Evolutionary conservation across 2,113 vertebrate genomes (phyloP).

Genomic region (Oceanodroma tethys): DNA sequence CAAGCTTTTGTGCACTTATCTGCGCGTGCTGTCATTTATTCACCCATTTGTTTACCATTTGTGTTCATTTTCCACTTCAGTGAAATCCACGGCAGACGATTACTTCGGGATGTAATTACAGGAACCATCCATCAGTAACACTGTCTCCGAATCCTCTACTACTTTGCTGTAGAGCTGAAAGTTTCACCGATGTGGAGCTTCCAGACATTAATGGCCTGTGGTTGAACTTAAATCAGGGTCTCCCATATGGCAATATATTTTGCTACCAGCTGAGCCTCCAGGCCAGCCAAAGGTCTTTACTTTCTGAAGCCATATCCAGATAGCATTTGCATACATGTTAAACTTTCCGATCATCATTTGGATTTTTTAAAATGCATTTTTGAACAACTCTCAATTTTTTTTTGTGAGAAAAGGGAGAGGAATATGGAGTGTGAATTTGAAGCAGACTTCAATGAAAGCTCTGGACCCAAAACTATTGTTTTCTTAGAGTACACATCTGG

Average conservation of each 20-base stretch:
- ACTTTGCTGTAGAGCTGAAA: neutral
- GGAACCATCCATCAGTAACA: neutral
- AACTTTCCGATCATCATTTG: neutral
- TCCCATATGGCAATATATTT: neutral
- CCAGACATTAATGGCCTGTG: neutral
- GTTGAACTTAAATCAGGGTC: neutral
- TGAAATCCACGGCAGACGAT: neutral
- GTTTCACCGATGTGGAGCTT: neutral
- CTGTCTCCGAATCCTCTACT: neutral
- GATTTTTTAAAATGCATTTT: neutral
- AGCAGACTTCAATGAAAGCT: slow-evolving; percentile 51
- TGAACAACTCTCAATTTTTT: neutral
- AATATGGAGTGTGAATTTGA: slow-evolving; percentile 21
- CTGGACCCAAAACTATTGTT: slow-evolving; percentile 23
- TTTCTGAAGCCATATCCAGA: neutral
- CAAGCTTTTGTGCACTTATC: neutral
- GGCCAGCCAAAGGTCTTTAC: slow-evolving; percentile 62
- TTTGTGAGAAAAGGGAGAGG: slow-evolving; percentile 25
- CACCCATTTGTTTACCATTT: neutral
- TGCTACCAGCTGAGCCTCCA: slow-evolving; percentile 58
- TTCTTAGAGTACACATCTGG: slow-evolving; percentile 66
- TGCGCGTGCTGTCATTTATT: neutral
- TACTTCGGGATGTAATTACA: neutral
- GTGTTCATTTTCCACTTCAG: neutral
- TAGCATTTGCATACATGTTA: neutral